A percentile compares a stretch with the other conserved stretches of the same genome.
These are phyloP conservation scores for Ormyrus nitidulus DNA, from an alignment of 2,888 invertebrate genomes.

Conservation along the genomic window DNA sequence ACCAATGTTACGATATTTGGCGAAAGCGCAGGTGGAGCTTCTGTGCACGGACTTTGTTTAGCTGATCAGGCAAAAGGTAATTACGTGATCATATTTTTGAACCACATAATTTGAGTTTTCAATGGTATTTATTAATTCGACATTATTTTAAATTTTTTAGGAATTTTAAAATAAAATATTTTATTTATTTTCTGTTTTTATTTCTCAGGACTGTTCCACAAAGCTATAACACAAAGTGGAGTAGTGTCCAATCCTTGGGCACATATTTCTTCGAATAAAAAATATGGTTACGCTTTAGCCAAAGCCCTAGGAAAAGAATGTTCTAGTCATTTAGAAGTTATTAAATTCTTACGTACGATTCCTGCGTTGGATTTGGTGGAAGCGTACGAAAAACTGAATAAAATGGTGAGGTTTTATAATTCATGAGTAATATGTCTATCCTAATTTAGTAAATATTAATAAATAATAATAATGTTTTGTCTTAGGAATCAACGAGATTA, in stretches of 20 bases:
- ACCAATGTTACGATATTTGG: conserved; percentile 68
- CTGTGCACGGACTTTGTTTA: conserved; percentile 60
- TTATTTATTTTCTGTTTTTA: neutral
- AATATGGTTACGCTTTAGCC: conserved; percentile 57
- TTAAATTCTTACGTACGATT: conserved; percentile 61
- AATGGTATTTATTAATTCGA: too few relatives aligned
- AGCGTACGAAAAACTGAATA: conserved; percentile 61
- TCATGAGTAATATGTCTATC: neutral
- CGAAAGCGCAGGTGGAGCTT: conserved; percentile 62
- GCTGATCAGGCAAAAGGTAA: conserved; percentile 65
- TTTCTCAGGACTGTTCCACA: conserved; percentile 65
- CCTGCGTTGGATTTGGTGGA: conserved; percentile 67
- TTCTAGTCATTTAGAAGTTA: conserved; percentile 59
- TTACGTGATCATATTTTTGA: neutral
- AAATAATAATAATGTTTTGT: neutral
- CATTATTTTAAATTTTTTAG: neutral
- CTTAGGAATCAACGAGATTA: conserved; percentile 45
- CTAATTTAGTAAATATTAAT: neutral
- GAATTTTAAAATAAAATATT: neutral
- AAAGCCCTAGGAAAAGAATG: conserved; percentile 60
- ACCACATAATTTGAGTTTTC: too few relatives aligned
- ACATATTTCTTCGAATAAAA: conserved; percentile 37
- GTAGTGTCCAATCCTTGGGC: conserved; percentile 58
- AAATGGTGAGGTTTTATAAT: conserved; percentile 48
- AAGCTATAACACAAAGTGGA: conserved; percentile 68